Percentiles rank a stretch among this genome's conserved stretches.
Evolutionary conservation across 2,797 vertebrate species (phyloP).

Genomic region (Apodemus agrarius): DNA sequence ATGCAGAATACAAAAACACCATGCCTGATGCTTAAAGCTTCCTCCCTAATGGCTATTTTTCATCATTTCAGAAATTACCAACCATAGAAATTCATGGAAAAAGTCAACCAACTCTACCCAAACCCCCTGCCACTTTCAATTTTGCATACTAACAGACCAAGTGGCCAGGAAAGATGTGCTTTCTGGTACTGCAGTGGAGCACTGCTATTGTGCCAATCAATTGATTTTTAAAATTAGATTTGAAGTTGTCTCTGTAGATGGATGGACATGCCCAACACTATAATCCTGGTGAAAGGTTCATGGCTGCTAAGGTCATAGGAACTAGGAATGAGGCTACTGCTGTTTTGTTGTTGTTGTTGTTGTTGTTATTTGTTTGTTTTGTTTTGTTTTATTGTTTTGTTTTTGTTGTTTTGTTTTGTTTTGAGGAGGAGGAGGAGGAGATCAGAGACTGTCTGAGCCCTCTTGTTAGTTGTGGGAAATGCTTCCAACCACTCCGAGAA

Average conservation of each 20-base stretch:
- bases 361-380: too few relatives aligned
- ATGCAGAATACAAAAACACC: not conserved
- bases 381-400: too few relatives aligned
- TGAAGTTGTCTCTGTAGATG: not conserved
- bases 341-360: too few relatives aligned
- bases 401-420: too few relatives aligned
- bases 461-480: too few relatives aligned
- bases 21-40: not conserved
- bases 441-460: too few relatives aligned
- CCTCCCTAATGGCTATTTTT: not conserved
- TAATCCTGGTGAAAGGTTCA: too few relatives aligned
- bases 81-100: not conserved
- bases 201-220: not conserved
- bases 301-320: too few relatives aligned
- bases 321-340: too few relatives aligned
- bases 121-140: not conserved
- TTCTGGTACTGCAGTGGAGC: not conserved
- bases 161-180: not conserved
- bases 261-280: too few relatives aligned
- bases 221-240: not conserved
- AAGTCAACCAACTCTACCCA: not conserved
- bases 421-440: too few relatives aligned
- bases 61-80: not conserved
- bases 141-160: not conserved
- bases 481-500: too few relatives aligned